phyloP scores from a whole-genome alignment of 2,888 invertebrate genomes.

The Yponomeuta sedellus region DNA sequence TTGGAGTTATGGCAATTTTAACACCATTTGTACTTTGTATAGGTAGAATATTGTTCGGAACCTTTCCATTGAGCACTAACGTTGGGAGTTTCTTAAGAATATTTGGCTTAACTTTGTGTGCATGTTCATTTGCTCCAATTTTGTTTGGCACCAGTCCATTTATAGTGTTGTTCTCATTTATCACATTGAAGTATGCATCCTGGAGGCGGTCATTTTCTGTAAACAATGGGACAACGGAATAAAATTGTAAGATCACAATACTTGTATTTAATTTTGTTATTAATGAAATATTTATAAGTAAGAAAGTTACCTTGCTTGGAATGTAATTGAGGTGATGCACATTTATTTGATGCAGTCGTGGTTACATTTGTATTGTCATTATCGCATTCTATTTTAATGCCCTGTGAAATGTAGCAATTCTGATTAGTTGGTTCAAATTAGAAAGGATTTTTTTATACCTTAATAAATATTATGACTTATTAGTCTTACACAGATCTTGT shows the following conservation, averaged over 20 bases:
- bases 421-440: slow-evolving; percentile 8
- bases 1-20: slow-evolving; percentile 47
- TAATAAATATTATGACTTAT: no score
- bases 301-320: slow-evolving; percentile 30
- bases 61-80: slow-evolving; percentile 29
- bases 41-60: slow-evolving; percentile 7
- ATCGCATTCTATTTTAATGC: slow-evolving; percentile 40
- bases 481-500: no score
- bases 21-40: slow-evolving; percentile 45
- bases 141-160: slow-evolving; percentile 29
- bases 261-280: no score
- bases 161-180: slow-evolving; percentile 49
- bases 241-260: background rate
- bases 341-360: background rate
- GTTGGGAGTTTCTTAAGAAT: slow-evolving; percentile 29
- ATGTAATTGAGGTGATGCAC: slow-evolving; percentile 22
- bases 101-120: slow-evolving; percentile 32
- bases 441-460: background rate
- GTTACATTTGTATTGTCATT: slow-evolving; percentile 27
- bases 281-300: no score
- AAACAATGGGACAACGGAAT: slow-evolving; percentile 27
- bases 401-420: slow-evolving; percentile 35
- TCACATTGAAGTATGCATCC: slow-evolving; percentile 60
- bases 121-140: slow-evolving; percentile 31
- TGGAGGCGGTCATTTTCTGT: slow-evolving; percentile 41